Conservation (phyloP, 1,140 invertebrate genomes). For the Zophobas morio region DNA sequence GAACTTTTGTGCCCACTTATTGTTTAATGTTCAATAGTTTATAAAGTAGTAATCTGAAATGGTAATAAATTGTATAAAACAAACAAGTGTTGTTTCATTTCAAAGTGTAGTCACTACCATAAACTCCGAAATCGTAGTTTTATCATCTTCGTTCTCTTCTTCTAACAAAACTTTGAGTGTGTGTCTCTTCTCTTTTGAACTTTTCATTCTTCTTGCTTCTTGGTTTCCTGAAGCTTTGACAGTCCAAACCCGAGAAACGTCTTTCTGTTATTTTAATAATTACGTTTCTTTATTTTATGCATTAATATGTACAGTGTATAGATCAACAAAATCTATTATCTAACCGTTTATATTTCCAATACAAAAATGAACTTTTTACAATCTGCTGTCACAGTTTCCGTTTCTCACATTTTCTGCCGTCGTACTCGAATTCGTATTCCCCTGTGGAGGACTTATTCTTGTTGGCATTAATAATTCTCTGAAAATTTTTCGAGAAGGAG, state of each 20-base stretch:
- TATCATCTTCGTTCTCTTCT: too few relatives aligned
- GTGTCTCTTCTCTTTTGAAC: too few relatives aligned
- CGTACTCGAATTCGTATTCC: slow-evolving; percentile 24
- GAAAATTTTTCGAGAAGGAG: slow-evolving; percentile 69
- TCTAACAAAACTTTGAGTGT: too few relatives aligned
- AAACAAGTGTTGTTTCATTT: background rate
- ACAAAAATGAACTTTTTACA: slow-evolving; percentile 48
- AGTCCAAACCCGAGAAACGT: background rate
- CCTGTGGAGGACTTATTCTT: slow-evolving; percentile 43
- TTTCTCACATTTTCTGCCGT: slow-evolving; percentile 19
- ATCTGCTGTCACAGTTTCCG: slow-evolving; percentile 40
- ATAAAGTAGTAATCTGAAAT: slow-evolving; percentile 13
- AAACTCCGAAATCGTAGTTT: background rate
- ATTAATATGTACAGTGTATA: background rate
- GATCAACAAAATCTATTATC: too few relatives aligned
- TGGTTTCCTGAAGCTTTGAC: too few relatives aligned
- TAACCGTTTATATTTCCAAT: background rate
- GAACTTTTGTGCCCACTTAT: slow-evolving; percentile 24
- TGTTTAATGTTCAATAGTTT: slow-evolving; percentile 9
- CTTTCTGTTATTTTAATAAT: slow-evolving; percentile 7
- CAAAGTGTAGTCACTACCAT: background rate
- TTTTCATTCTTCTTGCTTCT: too few relatives aligned
- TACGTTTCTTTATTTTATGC: background rate
- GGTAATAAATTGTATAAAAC: slow-evolving; percentile 8
- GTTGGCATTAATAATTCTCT: slow-evolving; percentile 60